A percentile compares a stretch with the other conserved stretches of the same genome.
Conservation (phyloP, 1,140 invertebrate genomes). For the Rhizoglyphus robini region DNA sequence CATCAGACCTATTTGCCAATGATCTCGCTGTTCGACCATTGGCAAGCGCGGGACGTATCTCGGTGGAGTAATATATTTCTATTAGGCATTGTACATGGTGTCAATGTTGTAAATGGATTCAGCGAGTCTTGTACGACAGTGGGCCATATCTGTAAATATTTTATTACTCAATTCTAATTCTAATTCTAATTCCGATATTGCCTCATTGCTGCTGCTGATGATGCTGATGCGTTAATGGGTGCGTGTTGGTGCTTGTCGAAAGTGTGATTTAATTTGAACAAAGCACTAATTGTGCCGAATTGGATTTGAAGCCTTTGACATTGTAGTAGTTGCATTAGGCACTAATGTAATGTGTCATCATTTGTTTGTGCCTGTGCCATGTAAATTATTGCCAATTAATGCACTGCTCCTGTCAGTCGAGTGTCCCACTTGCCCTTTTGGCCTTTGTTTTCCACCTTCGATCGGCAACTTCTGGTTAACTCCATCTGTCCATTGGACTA, state of each 20-base stretch:
- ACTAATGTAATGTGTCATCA: slow-evolving; percentile 13
- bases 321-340: background rate
- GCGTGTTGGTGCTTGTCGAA: background rate
- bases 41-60: background rate
- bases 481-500: no score
- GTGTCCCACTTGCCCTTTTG: no score
- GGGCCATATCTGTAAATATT: slow-evolving; percentile 1
- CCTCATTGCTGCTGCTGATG: background rate
- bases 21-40: background rate
- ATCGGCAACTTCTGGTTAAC: no score
- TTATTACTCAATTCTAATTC: slow-evolving; percentile 6
- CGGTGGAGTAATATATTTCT: slow-evolving; percentile 8
- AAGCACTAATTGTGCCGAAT: background rate
- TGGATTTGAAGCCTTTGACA: background rate
- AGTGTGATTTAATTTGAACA: background rate
- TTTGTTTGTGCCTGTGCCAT: slow-evolving; percentile 3
- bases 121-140: background rate
- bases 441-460: no score
- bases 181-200: background rate
- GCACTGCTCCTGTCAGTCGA: no score
- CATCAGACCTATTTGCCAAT: no score
- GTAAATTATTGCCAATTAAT: slow-evolving; percentile 12
- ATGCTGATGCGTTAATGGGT: background rate
- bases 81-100: background rate
- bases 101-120: slow-evolving; percentile 14